Conservation (phyloP, 2,113 vertebrate genomes). For the Elephas maximus region DNA sequence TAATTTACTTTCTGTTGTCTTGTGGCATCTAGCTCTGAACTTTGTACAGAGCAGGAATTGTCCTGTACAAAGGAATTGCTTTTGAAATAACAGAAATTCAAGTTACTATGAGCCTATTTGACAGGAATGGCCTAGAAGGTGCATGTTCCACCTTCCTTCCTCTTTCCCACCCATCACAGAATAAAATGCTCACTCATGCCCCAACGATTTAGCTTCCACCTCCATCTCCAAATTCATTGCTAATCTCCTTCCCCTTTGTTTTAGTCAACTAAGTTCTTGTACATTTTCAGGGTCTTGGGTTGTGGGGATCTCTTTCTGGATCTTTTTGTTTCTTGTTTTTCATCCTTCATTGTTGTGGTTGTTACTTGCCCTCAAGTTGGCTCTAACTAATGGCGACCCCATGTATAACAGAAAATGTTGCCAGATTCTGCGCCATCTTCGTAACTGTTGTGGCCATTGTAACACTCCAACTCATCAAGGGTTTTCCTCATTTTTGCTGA, state of each 20-base stretch:
- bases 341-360: neutral
- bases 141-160: too few relatives aligned
- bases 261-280: neutral
- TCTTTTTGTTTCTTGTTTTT: neutral
- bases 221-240: neutral
- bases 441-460: too few relatives aligned
- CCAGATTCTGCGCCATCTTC: too few relatives aligned
- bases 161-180: fast-evolving
- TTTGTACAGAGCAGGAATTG: neutral
- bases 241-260: neutral
- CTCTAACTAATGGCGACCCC: too few relatives aligned
- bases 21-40: neutral
- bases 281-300: neutral
- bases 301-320: neutral
- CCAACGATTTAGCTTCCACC: neutral
- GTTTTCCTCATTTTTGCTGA: too few relatives aligned
- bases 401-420: too few relatives aligned
- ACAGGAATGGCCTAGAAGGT: neutral
- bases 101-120: neutral
- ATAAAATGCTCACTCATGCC: neutral
- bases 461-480: too few relatives aligned
- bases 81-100: neutral
- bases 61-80: neutral
- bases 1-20: neutral
- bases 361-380: too few relatives aligned